These are phyloP conservation scores for Dipodomys stephensi DNA, from an alignment of 2,113 vertebrate genomes.

Conservation along the genomic window DNA sequence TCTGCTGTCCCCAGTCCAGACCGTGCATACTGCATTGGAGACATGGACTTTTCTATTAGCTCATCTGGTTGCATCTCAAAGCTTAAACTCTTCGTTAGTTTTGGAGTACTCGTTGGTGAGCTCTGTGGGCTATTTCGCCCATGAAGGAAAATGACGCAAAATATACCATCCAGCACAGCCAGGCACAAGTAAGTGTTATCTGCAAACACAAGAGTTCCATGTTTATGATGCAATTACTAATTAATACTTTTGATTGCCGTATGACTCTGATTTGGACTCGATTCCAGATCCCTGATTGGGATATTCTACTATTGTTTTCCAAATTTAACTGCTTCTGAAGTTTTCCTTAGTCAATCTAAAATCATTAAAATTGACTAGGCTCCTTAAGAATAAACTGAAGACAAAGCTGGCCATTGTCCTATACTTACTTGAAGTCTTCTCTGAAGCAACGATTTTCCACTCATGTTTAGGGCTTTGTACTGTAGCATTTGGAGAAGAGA, in stretches of 20 bases:
- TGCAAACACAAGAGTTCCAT: constrained; percentile 76
- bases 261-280: constrained; percentile 47
- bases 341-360: constrained; percentile 52
- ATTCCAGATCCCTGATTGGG: constrained; percentile 20
- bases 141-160: constrained; percentile 98
- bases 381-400: constrained; percentile 51
- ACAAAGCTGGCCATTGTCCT: not conserved
- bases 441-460: constrained; percentile 99
- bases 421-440: constrained; percentile 97
- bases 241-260: constrained; percentile 3
- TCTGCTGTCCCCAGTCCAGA: constrained; percentile 95
- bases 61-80: constrained; percentile 94
- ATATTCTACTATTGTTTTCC: constrained; percentile 11
- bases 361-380: constrained; percentile 41
- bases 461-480: constrained; percentile 93
- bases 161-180: constrained; percentile 95
- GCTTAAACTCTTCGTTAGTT: constrained; percentile 96
- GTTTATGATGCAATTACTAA: not conserved
- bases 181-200: constrained; percentile 97
- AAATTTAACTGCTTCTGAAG: constrained; percentile 33
- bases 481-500: constrained; percentile 93
- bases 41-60: constrained; percentile 92
- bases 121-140: constrained; percentile 97
- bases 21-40: constrained; percentile 97
- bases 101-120: constrained; percentile 95